Percentiles rank a stretch among this genome's conserved stretches.
These are phyloP conservation scores for Xanthia icteritia DNA, from an alignment of 2,888 invertebrate genomes.

Conservation along the genomic window DNA sequence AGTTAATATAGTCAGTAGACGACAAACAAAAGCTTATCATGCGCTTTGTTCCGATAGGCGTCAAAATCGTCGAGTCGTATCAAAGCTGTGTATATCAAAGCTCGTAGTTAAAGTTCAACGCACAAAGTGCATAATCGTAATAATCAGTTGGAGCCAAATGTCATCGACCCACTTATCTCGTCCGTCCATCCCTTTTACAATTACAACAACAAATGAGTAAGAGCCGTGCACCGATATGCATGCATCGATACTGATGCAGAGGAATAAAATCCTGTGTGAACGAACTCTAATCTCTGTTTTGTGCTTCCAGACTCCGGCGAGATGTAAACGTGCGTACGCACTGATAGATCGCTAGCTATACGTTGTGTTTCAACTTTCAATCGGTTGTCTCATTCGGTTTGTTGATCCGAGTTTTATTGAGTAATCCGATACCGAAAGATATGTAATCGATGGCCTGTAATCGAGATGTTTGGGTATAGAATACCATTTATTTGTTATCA, in stretches of 20 bases:
- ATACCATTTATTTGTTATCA: conserved; percentile 10
- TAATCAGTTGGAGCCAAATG: conserved; percentile 90
- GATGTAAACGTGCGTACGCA: conserved; percentile 82
- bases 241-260: conserved; percentile 87
- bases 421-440: conserved; percentile 49
- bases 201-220: conserved; percentile 91
- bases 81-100: conserved; percentile 83
- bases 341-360: conserved; percentile 75
- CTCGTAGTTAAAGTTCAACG: conserved; percentile 88
- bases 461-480: background rate
- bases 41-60: conserved; percentile 62
- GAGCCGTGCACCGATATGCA: conserved; percentile 87
- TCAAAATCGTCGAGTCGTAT: conserved; percentile 73
- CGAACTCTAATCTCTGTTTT: conserved; percentile 90
- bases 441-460: conserved; percentile 11
- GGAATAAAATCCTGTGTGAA: conserved; percentile 91
- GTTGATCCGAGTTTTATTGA: conserved; percentile 54
- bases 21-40: conserved; percentile 65
- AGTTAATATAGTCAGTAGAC: conserved; percentile 29
- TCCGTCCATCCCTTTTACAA: conserved; percentile 90
- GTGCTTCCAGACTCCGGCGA: conserved; percentile 84
- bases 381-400: conserved; percentile 53
- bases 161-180: conserved; percentile 90
- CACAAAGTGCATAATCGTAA: conserved; percentile 90
- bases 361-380: conserved; percentile 59